phyloP scores from a whole-genome alignment of 2,113 vertebrate species.

The Corythaeola cristata region DNA sequence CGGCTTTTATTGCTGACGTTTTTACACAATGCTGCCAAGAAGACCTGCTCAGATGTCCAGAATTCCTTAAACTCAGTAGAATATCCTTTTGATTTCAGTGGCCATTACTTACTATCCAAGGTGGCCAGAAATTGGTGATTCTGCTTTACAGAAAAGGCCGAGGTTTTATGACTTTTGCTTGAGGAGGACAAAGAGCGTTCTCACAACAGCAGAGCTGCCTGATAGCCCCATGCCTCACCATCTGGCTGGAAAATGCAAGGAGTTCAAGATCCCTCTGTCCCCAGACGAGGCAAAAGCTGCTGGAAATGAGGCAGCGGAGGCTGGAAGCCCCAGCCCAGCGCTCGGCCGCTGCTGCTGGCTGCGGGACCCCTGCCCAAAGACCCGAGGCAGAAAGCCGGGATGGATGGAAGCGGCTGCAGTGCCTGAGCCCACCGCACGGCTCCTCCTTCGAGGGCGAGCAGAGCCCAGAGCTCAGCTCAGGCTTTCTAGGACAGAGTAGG shows the following conservation, averaged over 20 bases:
- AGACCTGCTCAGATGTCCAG: background rate
- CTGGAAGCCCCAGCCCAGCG: background rate
- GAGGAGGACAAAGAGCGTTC: background rate
- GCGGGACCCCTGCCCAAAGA: background rate
- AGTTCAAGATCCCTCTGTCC: background rate
- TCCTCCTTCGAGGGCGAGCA: background rate
- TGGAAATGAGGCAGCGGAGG: background rate
- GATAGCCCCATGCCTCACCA: rapidly evolving
- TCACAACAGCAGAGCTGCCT: background rate
- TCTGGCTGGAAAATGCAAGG: background rate
- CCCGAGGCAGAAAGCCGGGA: rapidly evolving
- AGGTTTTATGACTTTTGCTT: background rate
- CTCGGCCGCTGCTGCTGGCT: too few species aligned
- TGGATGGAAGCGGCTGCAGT: background rate
- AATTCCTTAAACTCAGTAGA: background rate
- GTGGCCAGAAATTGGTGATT: background rate
- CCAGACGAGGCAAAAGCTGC: rapidly evolving
- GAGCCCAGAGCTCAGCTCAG: background rate
- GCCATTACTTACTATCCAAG: background rate
- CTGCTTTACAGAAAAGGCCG: background rate
- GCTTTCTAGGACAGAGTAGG: background rate
- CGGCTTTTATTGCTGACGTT: background rate
- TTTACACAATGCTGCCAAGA: background rate
- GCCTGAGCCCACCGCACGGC: rapidly evolving
- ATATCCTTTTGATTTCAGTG: background rate